Base-by-base conservation (phyloP, 2,113 vertebrate species). In the Gymnogyps californianus region DNA sequence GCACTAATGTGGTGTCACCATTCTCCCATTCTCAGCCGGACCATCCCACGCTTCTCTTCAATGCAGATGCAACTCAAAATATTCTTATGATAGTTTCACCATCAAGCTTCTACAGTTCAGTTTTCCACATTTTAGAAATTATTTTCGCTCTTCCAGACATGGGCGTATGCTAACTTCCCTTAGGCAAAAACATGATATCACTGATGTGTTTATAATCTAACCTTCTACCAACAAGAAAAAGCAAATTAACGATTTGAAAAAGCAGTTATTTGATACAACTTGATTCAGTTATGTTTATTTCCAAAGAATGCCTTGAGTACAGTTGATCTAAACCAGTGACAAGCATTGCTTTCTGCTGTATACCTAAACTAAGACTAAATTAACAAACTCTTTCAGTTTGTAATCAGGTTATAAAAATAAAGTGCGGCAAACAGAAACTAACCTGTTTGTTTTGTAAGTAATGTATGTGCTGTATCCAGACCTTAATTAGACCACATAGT, bases 401-500 rank as follows among this genome's bases (percentile, higher is more conserved):
- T 96, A 98, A 97, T 96, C 96, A 98, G 72, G 69, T 84, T 97
- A 97, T 95, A 98, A 97, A 98, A 97, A 96, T 95, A 97, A 97
- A 97, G 91, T 66, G 54, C 3, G 4, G 89, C 93, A 96, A 96
- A 83, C 82, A 97, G 93, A 97, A 97, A 96, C 89, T 58, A 96
- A 97, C 71, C 87, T 96, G 91, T 96, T 97, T 95, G 92, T 95
- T 96, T 96, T 96, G 89, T 44, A 91, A 93, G 82, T 69, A 96
- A 96, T 40, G 49, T 82, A 82, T 55, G 81, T 74, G 94, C 59
- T 94, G 78, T 92, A 97, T 90, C 83, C 90, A 97, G 92, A 85
- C 83, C 94, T 93, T 96, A 97, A 98, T 96, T 97, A 97, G 86
- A 96, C 82, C 77, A 97, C 95, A 96, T 82, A 88, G 55, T 90